Base-by-base conservation (phyloP, 2,113 vertebrate species). In the Drymodes brunneopygia region DNA sequence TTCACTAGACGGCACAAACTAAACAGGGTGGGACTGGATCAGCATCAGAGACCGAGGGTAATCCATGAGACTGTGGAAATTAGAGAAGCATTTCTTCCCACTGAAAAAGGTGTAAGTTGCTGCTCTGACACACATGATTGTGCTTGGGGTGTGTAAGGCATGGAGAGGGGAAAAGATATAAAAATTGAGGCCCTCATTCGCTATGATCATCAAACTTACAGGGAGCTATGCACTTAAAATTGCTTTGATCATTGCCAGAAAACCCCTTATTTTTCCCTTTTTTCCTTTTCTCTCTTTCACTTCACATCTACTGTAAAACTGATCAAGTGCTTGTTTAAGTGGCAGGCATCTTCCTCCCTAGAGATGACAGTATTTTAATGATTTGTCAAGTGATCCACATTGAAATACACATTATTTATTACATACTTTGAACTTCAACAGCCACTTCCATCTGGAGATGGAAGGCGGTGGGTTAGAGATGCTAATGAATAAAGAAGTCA, bases 401-500 rank as follows among this genome's bases (percentile, higher is more conserved):
- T 88, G 44, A 78, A 96, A 88, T 81, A 96, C 56, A 1, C 72
- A 64, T 88, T 92, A 93, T 95, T 96, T 97, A 96, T 93, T 93
- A 93, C 67, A 67, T 86, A 74, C 57, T 92, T 81, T 86, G 72
- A 65, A 88, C 78, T 94, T 96, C 90, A 96, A 96, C 77, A 95
- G 90, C 71, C 69, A 86, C 67, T 90, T 95, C 90, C 90, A 96
- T 86, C 60, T 92, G 67, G 82, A 95, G 90, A 66, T 31, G 42
- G 56, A 93, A 96, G 23, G 31, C 0, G 0, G 40, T 56, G 64
- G 15, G 33, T 83, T 67, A 88, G 81, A 86, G 61, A 84, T 71
- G 77, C 60, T 96, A 92, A 96, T 90, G 90, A 96, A 93, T 86
- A 86, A 88, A 81, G 60, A 94, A 80, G 80, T 78, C 79, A 90